These are phyloP conservation scores for Gambusia yucatana DNA, from an alignment of 2,797 vertebrate genomes.

Conservation along the genomic window DNA sequence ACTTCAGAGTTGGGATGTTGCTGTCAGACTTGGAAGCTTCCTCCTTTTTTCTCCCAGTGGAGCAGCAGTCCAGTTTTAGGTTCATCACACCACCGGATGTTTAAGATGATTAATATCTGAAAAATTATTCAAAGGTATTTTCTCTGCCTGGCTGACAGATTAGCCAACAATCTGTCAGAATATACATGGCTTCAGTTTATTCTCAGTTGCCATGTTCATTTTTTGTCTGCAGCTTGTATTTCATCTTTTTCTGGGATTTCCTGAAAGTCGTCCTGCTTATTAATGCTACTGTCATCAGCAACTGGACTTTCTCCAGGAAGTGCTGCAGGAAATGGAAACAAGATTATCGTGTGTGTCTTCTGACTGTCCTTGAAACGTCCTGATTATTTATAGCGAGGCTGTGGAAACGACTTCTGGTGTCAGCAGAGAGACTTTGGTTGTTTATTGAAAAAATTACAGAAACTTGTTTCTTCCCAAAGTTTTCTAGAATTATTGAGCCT, in stretches of 20 bases:
- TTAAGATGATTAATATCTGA: background rate
- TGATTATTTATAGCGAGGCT: background rate
- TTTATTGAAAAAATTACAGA: background rate
- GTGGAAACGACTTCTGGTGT: background rate
- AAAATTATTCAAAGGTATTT: background rate
- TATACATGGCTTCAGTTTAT: background rate
- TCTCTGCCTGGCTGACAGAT: background rate
- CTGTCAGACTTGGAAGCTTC: background rate
- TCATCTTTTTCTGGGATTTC: background rate
- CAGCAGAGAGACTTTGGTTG: background rate
- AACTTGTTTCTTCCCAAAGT: background rate
- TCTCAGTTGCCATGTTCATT: background rate
- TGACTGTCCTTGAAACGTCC: background rate
- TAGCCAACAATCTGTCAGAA: background rate
- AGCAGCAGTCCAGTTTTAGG: background rate
- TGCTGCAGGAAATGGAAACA: background rate
- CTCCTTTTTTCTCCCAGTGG: background rate
- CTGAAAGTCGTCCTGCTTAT: background rate
- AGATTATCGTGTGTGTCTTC: background rate
- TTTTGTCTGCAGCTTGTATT: background rate
- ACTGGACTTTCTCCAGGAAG: background rate
- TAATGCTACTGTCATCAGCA: background rate
- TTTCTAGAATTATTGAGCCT: background rate
- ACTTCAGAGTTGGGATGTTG: background rate
- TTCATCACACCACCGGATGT: background rate